phyloP scores from a whole-genome alignment of 2,113 vertebrate species.

The Spizaetus ornatus region DNA sequence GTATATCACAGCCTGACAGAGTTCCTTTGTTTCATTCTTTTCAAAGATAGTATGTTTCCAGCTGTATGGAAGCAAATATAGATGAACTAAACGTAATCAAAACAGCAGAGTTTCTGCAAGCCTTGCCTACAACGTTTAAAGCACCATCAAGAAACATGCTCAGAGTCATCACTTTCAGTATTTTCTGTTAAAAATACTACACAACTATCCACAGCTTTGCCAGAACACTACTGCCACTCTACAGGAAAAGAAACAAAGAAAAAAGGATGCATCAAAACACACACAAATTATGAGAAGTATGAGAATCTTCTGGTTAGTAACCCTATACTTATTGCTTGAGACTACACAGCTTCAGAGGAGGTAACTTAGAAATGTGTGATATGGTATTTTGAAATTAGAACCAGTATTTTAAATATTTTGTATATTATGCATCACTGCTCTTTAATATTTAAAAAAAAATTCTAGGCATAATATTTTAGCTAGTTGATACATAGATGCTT shows the following conservation, averaged over 20 bases:
- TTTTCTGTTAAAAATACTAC: neutral
- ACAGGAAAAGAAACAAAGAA: neutral
- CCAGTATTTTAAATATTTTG: neutral
- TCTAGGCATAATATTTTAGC: neutral
- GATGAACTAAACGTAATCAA: neutral
- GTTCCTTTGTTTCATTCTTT: neutral
- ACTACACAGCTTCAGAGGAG: neutral
- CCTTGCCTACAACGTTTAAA: neutral
- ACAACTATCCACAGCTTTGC: neutral
- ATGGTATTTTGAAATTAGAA: neutral
- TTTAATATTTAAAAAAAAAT: neutral
- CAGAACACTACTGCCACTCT: neutral
- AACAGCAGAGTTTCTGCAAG: neutral
- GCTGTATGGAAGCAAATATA: neutral
- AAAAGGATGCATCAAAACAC: neutral
- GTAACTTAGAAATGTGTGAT: neutral
- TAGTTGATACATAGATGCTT: neutral
- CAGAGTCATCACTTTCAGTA: neutral
- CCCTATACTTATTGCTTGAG: neutral
- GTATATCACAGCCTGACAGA: neutral
- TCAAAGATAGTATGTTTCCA: neutral
- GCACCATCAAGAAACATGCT: neutral
- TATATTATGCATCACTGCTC: neutral
- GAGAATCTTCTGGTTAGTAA: neutral
- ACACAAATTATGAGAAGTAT: neutral